Base-by-base conservation (phyloP, 1,140 invertebrate genomes). In the Drosophila guanche region DNA sequence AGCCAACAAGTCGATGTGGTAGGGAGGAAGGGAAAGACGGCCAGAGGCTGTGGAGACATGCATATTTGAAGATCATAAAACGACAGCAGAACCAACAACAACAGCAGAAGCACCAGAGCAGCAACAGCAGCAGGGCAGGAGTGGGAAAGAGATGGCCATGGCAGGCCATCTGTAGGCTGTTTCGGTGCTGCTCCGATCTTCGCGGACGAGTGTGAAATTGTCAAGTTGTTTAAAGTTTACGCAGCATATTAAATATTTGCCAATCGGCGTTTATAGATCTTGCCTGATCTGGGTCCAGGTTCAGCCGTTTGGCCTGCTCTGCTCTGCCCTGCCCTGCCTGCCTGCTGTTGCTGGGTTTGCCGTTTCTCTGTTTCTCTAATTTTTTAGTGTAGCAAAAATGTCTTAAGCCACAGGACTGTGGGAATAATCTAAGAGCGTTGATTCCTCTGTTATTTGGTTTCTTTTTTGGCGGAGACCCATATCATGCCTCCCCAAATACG, bases 181-280 rank as follows among this genome's bases (percentile, higher is more conserved):
- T 68, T 68, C 50, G 66, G 33, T 20, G 16, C 33, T 37, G 33
- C 54, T 20, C 54, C 61, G 72, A 75, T 75, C 73, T 86, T 86
- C 83, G 80, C 83, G 83, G 65, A 66, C 78, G 83, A 86, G 83
- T 86, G 83, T 86, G 83, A 86, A 86, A 86, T 86, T 86, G 81
- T 85, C 81, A 85, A 85, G 81, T 88, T 88, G 75, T 88, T 88
- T 88, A 88, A 88, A 88, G 83, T 88, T 88, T 88, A 88, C 83
- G 83, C 78, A 88, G 83, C 75, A 80, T 88, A 79, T 88, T 88
- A 88, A 88, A 88, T 88, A 88, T 88, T 88, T 88, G 83, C 83
- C 84, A 71, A 88, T 88, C 83, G 83, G 83, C 83, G 84, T 88
- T 88, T 88, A 88, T 88, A 88, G 83, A 88, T 88, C 75, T 88